Percentiles rank a stretch among this genome's conserved stretches.
phyloP scores from a whole-genome alignment of 2,113 vertebrate genomes.

The Polypterus bichir region DNA sequence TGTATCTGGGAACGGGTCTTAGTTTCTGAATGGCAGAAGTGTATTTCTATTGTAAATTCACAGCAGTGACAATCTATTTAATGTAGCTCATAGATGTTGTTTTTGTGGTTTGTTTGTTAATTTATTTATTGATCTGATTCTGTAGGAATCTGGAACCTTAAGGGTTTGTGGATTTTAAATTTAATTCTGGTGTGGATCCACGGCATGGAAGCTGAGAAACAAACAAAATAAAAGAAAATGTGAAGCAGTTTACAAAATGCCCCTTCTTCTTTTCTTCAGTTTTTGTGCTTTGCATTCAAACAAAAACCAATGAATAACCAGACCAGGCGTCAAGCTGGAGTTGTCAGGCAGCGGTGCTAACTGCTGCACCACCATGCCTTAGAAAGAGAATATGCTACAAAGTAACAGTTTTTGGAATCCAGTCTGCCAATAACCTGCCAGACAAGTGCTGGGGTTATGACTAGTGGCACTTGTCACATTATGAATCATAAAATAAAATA shows the following conservation, averaged over 20 bases:
- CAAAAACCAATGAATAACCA: no score
- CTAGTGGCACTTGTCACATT: no score
- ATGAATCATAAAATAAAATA: no score
- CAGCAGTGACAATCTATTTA: constrained; percentile 17
- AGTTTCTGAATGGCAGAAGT: neutral
- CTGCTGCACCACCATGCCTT: no score
- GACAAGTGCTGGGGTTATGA: no score
- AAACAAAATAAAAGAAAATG: constrained; percentile 38
- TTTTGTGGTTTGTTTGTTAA: constrained; percentile 38
- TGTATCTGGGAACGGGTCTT: neutral
- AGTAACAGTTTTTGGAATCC: no score
- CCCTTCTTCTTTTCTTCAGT: neutral
- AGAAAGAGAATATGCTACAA: no score
- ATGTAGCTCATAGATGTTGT: constrained; percentile 25
- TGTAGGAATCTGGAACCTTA: constrained; percentile 29
- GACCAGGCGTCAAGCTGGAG: no score
- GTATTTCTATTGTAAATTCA: constrained; percentile 6
- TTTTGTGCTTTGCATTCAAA: no score
- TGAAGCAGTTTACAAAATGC: constrained; percentile 17
- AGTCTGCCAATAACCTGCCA: no score
- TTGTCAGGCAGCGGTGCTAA: no score
- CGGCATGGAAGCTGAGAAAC: constrained; percentile 36
- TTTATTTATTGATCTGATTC: constrained; percentile 36
- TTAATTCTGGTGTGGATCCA: constrained; percentile 38
- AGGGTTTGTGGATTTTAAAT: constrained; percentile 30